Base-by-base conservation (phyloP, 2,888 invertebrate genomes). In the Apomyelois bistriatella region DNA sequence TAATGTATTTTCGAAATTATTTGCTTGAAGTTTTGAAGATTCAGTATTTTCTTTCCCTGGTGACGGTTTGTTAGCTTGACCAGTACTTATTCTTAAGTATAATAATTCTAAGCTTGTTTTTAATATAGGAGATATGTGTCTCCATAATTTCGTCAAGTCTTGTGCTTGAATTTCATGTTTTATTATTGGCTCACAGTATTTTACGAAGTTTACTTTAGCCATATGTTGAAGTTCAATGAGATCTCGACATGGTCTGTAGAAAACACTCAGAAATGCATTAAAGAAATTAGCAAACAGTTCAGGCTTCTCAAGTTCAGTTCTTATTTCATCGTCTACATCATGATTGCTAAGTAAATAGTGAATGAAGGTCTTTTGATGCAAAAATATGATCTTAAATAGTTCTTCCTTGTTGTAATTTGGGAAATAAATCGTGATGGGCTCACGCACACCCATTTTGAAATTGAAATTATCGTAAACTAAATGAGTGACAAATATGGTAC, bases 181-280 rank as follows among this genome's bases (percentile, higher is more conserved):
- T 41, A 94, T 79, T 15, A 98, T 92, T 0, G 97, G 97, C 67
- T 95, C 94, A 67, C 95, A 92, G 74, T 97, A 98, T 72, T 94
- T 94, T 0, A 89, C 74, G 70, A 96, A 97, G 77, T 94, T 94
- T 41, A 93, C 86, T 64, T 92, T 91, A n/a, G 96, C 95, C 92
- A 97, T 94, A 70, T 96, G 93, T 59, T 93, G 92, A 52, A 98
- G 89, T 82, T 98, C 98, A 17, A 94, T 94, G 48, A 98, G 81
- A 91, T 97, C 97, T 16, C 97, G 91, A 80, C 97, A 97, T 28
- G 94, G 95, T 68, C 95, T 91, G 70, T 95, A 95, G 82, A 97
- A 98, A 36, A 97, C 95, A 62, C 95, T 95, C 3, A 98, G 86
- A 74, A 97, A 95, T 46, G 96, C 92, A 78, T 94, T 95, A 49